phyloP scores from a whole-genome alignment of 2,113 vertebrate species.

The Ailurus styani region DNA sequence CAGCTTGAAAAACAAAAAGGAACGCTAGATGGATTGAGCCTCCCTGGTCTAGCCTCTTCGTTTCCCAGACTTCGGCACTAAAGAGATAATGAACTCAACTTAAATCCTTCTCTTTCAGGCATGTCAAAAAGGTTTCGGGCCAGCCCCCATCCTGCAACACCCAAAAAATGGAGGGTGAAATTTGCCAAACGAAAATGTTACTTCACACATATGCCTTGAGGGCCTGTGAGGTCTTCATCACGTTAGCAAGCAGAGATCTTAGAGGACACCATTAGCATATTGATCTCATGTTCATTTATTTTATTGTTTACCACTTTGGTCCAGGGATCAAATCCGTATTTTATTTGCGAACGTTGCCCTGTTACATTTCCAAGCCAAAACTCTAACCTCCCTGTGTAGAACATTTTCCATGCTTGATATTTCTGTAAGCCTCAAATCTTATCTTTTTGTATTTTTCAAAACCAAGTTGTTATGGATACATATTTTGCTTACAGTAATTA shows the following conservation, averaged over 20 bases:
- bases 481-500: background rate
- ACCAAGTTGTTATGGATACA: background rate
- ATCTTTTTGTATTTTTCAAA: background rate
- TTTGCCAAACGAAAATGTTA: constrained; percentile 50
- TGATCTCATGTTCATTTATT: constrained; percentile 61
- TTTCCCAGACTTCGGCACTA: constrained; percentile 79
- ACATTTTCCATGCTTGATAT: background rate
- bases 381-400: background rate
- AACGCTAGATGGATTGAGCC: constrained; percentile 79
- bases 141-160: background rate
- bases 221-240: background rate
- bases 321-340: constrained; percentile 49
- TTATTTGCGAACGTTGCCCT: background rate
- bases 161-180: constrained; percentile 49
- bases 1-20: constrained; percentile 84
- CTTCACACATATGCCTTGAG: background rate
- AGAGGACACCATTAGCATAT: constrained; percentile 22
- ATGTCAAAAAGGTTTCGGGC: constrained; percentile 68
- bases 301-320: constrained; percentile 47
- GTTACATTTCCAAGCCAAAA: background rate
- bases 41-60: constrained; percentile 77
- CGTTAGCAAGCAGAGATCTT: constrained; percentile 46
- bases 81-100: constrained; percentile 80
- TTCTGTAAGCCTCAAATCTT: constrained; percentile 31
- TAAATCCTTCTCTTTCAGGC: constrained; percentile 77